Percentiles rank a stretch among this genome's conserved stretches.
Evolutionary conservation across 2,888 invertebrate species (phyloP).

Genomic region (Volucella zonaria): DNA sequence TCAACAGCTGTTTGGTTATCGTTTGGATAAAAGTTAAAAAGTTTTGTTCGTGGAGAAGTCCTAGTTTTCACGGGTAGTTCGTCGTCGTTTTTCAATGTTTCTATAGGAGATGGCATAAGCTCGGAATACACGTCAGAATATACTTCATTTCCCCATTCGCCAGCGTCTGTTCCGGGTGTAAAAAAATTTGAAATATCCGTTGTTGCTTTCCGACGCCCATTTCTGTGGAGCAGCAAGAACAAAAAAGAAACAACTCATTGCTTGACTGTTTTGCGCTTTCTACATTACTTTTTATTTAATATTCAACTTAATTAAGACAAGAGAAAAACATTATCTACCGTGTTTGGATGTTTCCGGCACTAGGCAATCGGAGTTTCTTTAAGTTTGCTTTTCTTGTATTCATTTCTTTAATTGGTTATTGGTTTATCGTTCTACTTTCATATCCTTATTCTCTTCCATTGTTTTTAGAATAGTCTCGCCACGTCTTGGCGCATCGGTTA

Average conservation of each 20-base stretch:
- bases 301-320: slow-evolving; percentile 40
- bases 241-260: slow-evolving; percentile 22
- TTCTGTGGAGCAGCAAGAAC: slow-evolving; percentile 74
- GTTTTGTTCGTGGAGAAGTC: slow-evolving; percentile 72
- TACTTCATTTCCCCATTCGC: not conserved
- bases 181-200: slow-evolving; percentile 77
- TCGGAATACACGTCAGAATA: not conserved
- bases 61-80: not conserved
- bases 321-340: slow-evolving; percentile 76
- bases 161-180: slow-evolving; percentile 1
- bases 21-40: slow-evolving; percentile 74
- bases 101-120: slow-evolving; percentile 28
- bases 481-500: slow-evolving; percentile 76
- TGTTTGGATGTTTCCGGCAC: slow-evolving; percentile 46
- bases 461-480: slow-evolving; percentile 76
- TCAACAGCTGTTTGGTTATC: slow-evolving; percentile 36
- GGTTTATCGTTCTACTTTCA: slow-evolving; percentile 56
- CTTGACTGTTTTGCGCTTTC: not conserved
- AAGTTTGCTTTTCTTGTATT: slow-evolving; percentile 79
- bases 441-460: slow-evolving; percentile 76
- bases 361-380: slow-evolving; percentile 78
- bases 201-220: slow-evolving; percentile 63
- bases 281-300: slow-evolving; percentile 71
- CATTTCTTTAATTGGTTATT: slow-evolving; percentile 75
- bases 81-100: not conserved